A percentile compares a stretch with the other conserved stretches of the same genome.
phyloP scores from a whole-genome alignment of 2,888 invertebrate species.

The Epirrita christyi region DNA sequence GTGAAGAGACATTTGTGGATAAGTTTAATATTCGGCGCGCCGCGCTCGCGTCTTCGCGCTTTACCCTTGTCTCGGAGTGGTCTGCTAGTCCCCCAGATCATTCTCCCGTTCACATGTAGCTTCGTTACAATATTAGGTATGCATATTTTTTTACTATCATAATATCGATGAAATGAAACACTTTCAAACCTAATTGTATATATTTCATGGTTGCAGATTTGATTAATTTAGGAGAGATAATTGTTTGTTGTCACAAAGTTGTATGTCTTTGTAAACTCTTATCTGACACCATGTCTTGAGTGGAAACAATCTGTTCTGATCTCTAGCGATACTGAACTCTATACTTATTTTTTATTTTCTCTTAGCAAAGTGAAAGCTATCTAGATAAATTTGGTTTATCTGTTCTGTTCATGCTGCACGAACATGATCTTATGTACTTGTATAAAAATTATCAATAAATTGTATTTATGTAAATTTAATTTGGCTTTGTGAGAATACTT shows the following conservation, averaged over 20 bases:
- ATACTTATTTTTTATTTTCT: constrained; percentile 57
- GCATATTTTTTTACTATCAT: constrained; percentile 84
- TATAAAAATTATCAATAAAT: constrained; percentile 81
- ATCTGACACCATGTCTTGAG: constrained; percentile 54
- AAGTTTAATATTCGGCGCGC: constrained; percentile 68
- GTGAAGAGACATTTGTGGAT: constrained; percentile 83
- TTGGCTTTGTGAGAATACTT: constrained; percentile 84
- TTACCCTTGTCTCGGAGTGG: constrained; percentile 69
- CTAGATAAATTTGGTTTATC: constrained; percentile 69
- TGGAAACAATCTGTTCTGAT: constrained; percentile 70
- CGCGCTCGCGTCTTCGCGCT: constrained; percentile 69
- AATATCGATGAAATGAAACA: constrained; percentile 74
- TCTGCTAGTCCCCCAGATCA: constrained; percentile 65
- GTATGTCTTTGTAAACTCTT: constrained; percentile 66
- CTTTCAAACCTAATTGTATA: constrained; percentile 80
- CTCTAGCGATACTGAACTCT: constrained; percentile 72
- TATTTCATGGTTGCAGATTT: constrained; percentile 80
- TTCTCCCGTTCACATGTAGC: constrained; percentile 80
- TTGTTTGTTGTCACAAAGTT: constrained; percentile 76
- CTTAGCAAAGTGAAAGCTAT: constrained; percentile 63
- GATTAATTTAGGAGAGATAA: constrained; percentile 82
- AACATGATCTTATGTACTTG: constrained; percentile 73
- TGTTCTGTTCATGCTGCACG: constrained; percentile 39
- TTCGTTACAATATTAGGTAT: constrained; percentile 83
- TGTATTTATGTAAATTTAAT: constrained; percentile 84